Evolutionary conservation across 1,140 invertebrate genomes (phyloP), one percentile per base, ranked within the genome.

Genomic region (Nasonia longicornis): DNA sequence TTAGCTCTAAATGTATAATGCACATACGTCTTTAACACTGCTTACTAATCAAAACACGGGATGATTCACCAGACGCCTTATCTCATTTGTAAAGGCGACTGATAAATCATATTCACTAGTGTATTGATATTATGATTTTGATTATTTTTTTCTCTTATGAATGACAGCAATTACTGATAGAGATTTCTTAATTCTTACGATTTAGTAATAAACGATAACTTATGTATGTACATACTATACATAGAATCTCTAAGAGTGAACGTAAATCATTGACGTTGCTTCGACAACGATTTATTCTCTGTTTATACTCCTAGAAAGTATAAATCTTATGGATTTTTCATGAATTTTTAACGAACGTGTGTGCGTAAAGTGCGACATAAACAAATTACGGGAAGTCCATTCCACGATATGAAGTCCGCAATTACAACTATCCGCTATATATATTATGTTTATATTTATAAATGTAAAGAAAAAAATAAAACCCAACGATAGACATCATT

Each of bases 201-300:
- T 67, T 75, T 75, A 74, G 2, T 48, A n/a, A 52, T 73, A 74
- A 74, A 66, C 14, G 14, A 70, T 72, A 79, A 63, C 52, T 67
- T 75, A 74, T 82, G 4, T 82, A 77, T 81, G 69, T 82, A 74
- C 76, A 82, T 82, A 74, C 81, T 82, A 78, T 81, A 77, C 69
- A 78, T 66, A 73, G 38, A 74, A 38, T 67, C 6, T 72, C 63
- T 78, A 82, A 78, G 35, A 79, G 63, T 67, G 20, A 78, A 77
- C 69, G 22, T 16, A 71, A 63, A 31, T 66, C 20, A 66, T 78
- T 48, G 20, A 0, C 64, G 66, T 48, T 67, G 45, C 10, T 3
- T 58, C 29, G 48, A 69, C 73, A 38, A 80, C 64, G 42, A 52
- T 71, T 66, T 73, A 58, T 35, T 82, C 4, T 66, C 20, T 26